Evolutionary conservation across 2,797 vertebrate genomes (phyloP).

Genomic region (Ctenopoma multispine): DNA sequence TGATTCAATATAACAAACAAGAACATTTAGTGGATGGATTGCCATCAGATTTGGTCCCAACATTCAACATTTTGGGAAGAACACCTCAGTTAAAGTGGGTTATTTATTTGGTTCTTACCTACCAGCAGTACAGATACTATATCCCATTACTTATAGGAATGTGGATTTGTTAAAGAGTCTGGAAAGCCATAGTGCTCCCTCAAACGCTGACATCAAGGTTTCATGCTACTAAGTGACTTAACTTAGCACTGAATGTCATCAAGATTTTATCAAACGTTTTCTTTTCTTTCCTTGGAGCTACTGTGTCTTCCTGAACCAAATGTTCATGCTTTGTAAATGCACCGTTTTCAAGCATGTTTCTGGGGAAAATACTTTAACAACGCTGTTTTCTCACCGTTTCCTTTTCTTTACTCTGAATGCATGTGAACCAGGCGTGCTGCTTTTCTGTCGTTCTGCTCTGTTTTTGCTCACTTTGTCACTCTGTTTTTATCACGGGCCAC

Average conservation of each 20-base stretch:
- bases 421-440: conserved; percentile 81
- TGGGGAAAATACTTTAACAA: not conserved
- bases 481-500: conserved; percentile 62
- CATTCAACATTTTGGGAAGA: not conserved
- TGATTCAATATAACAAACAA: too few species aligned
- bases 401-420: conserved; percentile 80
- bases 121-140: too few species aligned
- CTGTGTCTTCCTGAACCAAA: conserved; percentile 48
- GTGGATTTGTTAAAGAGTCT: too few species aligned
- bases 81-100: not conserved
- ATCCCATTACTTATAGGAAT: too few species aligned
- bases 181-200: not conserved
- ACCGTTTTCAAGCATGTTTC: conserved; percentile 66
- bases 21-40: too few species aligned
- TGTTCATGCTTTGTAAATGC: conserved; percentile 60
- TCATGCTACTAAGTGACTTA: conserved; percentile 1
- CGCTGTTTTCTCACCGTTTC: conserved; percentile 48
- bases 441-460: conserved; percentile 79
- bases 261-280: conserved; percentile 16
- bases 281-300: conserved; percentile 29
- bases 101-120: too few species aligned
- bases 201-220: not conserved
- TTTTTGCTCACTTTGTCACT: conserved; percentile 64
- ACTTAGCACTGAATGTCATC: conserved; percentile 8
- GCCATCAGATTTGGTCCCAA: too few species aligned